Evolutionary conservation across 2,797 vertebrate genomes (phyloP).

Genomic region (Spheniscus humboldti): DNA sequence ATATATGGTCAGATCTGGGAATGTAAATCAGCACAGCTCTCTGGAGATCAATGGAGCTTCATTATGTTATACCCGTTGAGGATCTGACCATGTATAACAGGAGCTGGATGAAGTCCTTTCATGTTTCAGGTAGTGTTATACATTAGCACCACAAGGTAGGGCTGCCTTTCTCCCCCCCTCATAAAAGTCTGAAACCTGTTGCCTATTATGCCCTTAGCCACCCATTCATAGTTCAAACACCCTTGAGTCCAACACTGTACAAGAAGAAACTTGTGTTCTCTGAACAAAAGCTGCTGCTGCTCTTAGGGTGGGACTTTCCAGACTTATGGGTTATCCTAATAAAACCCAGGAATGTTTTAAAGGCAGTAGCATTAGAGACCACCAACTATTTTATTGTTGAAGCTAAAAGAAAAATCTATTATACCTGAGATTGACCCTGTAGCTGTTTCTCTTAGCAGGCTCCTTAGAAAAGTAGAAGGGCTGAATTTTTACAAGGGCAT

Average conservation of each 20-base stretch:
- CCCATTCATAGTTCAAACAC: constrained; percentile 50
- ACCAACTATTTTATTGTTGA: constrained; percentile 73
- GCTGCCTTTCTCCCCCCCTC: constrained; percentile 2
- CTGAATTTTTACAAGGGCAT: constrained; percentile 8
- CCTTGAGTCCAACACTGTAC: constrained; percentile 44
- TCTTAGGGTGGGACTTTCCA: constrained; percentile 65
- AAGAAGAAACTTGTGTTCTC: constrained; percentile 68
- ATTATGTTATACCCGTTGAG: not conserved
- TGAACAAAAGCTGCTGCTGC: constrained; percentile 66
- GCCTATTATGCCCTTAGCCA: constrained; percentile 40
- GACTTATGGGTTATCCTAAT: constrained; percentile 73
- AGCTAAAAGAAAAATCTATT: constrained; percentile 60
- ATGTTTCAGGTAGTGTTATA: constrained; percentile 48
- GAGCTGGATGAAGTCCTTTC: not conserved
- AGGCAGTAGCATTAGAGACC: constrained; percentile 68
- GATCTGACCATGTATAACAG: not conserved
- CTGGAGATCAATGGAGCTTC: not conserved
- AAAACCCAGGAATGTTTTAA: constrained; percentile 75
- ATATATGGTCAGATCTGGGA: not conserved
- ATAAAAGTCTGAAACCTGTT: constrained; percentile 58
- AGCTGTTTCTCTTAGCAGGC: constrained; percentile 43
- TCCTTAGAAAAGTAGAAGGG: constrained; percentile 20
- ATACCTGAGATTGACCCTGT: constrained; percentile 34
- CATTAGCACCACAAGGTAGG: constrained; percentile 29
- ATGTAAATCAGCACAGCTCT: not conserved